Percentiles rank a stretch among this genome's conserved stretches.
Conservation (phyloP, 2,797 vertebrate species). For the Lithobates pipiens region DNA sequence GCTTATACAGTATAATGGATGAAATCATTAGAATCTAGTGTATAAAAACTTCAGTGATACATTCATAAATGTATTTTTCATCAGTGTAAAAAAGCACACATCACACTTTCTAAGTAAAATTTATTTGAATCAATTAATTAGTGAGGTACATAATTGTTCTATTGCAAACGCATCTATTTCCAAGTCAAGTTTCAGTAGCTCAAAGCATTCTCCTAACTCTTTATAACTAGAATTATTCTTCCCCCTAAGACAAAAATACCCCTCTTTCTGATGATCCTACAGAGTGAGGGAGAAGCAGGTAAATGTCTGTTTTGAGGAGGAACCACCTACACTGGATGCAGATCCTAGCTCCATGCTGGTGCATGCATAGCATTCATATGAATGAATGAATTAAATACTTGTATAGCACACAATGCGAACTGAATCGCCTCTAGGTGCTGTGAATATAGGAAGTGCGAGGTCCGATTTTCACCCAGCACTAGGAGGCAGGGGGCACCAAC, state of each 20-base stretch:
- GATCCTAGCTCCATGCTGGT: constrained; percentile 57
- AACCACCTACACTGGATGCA: constrained; percentile 51
- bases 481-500: constrained; percentile 47
- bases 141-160: constrained; percentile 81
- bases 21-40: background rate
- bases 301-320: constrained; percentile 24
- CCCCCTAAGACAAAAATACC: constrained; percentile 56
- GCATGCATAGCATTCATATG: constrained; percentile 60
- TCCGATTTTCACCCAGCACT: constrained; percentile 23
- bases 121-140: constrained; percentile 98
- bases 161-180: constrained; percentile 58
- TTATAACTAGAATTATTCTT: constrained; percentile 56
- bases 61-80: background rate
- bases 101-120: constrained; percentile 80
- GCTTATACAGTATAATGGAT: too few relatives aligned
- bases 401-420: too few relatives aligned
- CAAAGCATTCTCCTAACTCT: constrained; percentile 65
- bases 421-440: too few relatives aligned
- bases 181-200: constrained; percentile 66
- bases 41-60: background rate
- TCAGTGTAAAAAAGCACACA: constrained; percentile 41
- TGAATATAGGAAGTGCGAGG: constrained; percentile 41
- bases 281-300: constrained; percentile 25
- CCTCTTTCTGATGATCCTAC: background rate
- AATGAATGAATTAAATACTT: too few relatives aligned